A percentile compares a stretch with the other conserved stretches of the same genome.
phyloP scores from a whole-genome alignment of 2,888 invertebrate genomes.

The Callyntrura sp. region DNA sequence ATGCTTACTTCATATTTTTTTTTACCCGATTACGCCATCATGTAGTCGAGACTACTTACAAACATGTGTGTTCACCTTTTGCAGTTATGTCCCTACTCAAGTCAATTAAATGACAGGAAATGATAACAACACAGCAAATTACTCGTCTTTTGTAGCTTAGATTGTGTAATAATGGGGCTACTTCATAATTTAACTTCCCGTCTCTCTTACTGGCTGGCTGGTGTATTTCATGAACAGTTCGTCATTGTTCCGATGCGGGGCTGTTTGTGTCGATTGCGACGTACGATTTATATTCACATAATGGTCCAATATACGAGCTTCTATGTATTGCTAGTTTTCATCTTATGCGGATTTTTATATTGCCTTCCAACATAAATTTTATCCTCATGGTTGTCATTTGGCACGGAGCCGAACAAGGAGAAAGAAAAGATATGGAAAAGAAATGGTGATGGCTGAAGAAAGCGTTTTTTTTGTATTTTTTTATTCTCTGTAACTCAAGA shows the following conservation, averaged over 20 bases:
- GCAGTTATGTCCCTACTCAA: neutral
- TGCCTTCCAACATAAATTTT: slow-evolving; percentile 81
- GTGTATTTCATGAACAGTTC: neutral
- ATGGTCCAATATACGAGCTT: slow-evolving; percentile 43
- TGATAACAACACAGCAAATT: neutral
- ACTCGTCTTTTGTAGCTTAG: too few relatives aligned
- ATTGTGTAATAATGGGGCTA: too few relatives aligned
- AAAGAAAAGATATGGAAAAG: slow-evolving; percentile 65
- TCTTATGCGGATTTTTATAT: slow-evolving; percentile 81
- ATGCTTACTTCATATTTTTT: too few relatives aligned
- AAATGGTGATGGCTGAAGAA: slow-evolving; percentile 41
- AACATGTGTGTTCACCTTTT: neutral
- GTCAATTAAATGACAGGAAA: slow-evolving; percentile 3
- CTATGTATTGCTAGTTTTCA: slow-evolving; percentile 32
- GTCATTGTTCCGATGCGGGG: neutral
- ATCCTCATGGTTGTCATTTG: slow-evolving; percentile 81
- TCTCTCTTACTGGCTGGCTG: neutral
- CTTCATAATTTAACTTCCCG: too few relatives aligned
- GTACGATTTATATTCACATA: slow-evolving; percentile 2
- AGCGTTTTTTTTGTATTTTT: slow-evolving; percentile 60
- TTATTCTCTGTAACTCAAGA: slow-evolving; percentile 54
- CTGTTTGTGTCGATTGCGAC: slow-evolving; percentile 28
- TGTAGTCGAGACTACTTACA: neutral
- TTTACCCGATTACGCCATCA: neutral
- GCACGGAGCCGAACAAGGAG: slow-evolving; percentile 77